Conservation (phyloP, 2,113 vertebrate genomes). For the Cyanoliseus patagonus region DNA sequence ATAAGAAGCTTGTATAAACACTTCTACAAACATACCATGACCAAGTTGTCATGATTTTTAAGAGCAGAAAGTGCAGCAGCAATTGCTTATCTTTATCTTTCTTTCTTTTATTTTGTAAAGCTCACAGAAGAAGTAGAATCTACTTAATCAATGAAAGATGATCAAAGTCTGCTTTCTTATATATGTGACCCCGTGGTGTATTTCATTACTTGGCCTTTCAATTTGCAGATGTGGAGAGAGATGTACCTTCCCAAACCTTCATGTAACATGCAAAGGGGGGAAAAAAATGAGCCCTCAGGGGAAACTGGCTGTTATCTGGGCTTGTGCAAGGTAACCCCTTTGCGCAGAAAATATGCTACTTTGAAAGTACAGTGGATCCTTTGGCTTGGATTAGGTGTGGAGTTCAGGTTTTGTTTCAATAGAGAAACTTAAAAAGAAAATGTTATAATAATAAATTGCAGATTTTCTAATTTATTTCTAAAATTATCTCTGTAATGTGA, state of each 20-base stretch:
- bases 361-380: neutral
- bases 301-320: neutral
- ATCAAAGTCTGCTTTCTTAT: neutral
- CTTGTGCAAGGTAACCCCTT: neutral
- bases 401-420: neutral
- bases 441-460: neutral
- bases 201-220: neutral
- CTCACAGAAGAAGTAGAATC: neutral
- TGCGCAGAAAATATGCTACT: neutral
- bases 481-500: constrained; percentile 5
- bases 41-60: neutral
- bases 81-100: neutral
- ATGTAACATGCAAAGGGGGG: neutral
- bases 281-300: neutral
- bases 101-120: neutral
- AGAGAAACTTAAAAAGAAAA: neutral
- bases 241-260: neutral
- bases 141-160: neutral
- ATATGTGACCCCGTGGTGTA: neutral
- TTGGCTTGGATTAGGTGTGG: neutral
- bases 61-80: neutral
- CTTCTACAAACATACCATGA: neutral
- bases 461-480: neutral
- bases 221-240: neutral
- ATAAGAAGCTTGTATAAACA: neutral